phyloP scores from a whole-genome alignment of 2,797 vertebrate species.

The Sebastiscus albofasciatus region DNA sequence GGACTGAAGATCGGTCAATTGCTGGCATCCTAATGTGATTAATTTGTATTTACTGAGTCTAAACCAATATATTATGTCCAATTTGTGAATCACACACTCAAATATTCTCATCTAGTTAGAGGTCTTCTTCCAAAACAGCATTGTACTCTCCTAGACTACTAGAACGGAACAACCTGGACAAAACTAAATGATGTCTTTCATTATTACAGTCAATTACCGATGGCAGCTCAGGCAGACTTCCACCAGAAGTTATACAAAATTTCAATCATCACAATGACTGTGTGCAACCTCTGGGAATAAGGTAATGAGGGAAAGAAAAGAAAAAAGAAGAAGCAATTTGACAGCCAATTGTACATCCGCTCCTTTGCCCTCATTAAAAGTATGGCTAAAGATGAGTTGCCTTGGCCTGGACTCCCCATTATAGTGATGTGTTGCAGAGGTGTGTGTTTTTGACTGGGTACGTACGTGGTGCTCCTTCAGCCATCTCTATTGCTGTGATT shows the following conservation, averaged over 20 bases:
- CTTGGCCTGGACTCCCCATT: slow-evolving; percentile 11
- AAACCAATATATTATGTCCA: not conserved
- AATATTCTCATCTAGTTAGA: not conserved
- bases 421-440: slow-evolving; percentile 16
- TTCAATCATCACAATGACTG: not conserved
- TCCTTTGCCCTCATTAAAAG: slow-evolving; percentile 32
- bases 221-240: not conserved
- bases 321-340: not conserved
- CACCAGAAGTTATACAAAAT: slow-evolving; percentile 4
- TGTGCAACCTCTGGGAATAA: not conserved
- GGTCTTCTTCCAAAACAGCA: not conserved
- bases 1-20: not conserved
- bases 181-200: not conserved
- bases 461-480: slow-evolving; percentile 97
- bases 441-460: slow-evolving; percentile 56
- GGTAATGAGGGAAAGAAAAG: not conserved
- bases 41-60: not conserved
- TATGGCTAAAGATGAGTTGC: slow-evolving; percentile 10
- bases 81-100: not conserved
- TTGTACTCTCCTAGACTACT: not conserved
- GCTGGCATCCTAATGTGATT: not conserved
- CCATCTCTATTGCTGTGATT: slow-evolving; percentile 99
- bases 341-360: slow-evolving; percentile 19
- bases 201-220: not conserved
- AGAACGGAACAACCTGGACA: not conserved